Percentiles rank a stretch among this genome's conserved stretches.
phyloP scores from a whole-genome alignment of 2,797 vertebrate genomes.

The Tragopan temminckii region DNA sequence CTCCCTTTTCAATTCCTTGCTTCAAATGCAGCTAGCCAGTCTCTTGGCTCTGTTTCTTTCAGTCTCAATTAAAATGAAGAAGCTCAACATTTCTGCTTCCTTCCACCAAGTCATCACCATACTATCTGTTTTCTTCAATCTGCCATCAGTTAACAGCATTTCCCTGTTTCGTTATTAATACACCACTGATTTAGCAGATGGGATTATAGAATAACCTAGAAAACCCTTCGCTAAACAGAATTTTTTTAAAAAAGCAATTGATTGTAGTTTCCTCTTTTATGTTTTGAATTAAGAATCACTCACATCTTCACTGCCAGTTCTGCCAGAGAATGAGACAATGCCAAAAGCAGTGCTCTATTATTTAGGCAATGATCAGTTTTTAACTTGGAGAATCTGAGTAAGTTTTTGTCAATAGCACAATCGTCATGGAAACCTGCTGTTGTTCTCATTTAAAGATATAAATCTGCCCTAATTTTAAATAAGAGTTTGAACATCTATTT shows the following conservation, averaged over 20 bases:
- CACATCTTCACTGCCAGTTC: background rate
- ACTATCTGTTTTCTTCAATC: background rate
- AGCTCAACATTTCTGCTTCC: background rate
- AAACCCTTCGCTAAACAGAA: background rate
- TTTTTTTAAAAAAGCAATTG: background rate
- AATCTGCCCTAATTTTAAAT: background rate
- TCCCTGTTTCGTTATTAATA: background rate
- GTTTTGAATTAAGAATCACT: background rate
- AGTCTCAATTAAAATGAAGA: background rate
- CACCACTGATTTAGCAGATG: background rate
- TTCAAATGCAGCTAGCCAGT: background rate
- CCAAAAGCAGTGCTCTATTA: background rate
- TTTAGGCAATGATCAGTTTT: background rate
- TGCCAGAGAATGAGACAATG: background rate
- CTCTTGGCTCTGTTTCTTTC: background rate
- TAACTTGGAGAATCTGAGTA: constrained; percentile 28
- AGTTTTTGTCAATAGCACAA: constrained; percentile 16
- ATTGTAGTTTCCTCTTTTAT: background rate
- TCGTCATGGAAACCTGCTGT: constrained; percentile 19
- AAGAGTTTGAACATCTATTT: constrained; percentile 13
- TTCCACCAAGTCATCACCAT: background rate
- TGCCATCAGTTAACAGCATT: background rate
- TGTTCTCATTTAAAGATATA: background rate
- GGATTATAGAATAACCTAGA: background rate
- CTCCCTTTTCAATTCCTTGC: background rate